Evolutionary conservation across 2,797 vertebrate genomes (phyloP).

Genomic region (Acanthopagrus latus): DNA sequence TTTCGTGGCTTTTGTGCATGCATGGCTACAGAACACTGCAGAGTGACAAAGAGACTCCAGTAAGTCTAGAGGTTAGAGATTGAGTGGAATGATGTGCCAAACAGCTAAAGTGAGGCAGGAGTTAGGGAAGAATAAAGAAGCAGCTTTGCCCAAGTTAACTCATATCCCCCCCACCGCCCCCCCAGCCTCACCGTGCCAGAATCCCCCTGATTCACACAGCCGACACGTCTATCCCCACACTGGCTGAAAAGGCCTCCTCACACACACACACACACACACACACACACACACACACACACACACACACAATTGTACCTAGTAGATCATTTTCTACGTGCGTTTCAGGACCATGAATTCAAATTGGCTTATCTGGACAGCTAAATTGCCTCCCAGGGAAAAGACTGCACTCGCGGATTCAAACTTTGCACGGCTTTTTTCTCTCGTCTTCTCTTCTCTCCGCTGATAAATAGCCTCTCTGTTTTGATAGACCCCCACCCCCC

Average conservation of each 20-base stretch:
- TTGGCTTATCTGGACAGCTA: slow-evolving; percentile 80
- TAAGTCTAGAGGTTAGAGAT: slow-evolving; percentile 81
- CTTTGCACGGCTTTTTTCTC: slow-evolving; percentile 60
- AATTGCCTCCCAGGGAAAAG: slow-evolving; percentile 76
- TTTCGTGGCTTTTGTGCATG: slow-evolving; percentile 62
- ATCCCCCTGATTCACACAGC: slow-evolving; percentile 80
- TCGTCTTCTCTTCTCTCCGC: slow-evolving; percentile 59
- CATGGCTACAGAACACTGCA: slow-evolving; percentile 66
- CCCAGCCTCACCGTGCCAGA: slow-evolving; percentile 62
- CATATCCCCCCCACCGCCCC: slow-evolving; percentile 47
- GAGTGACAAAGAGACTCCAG: slow-evolving; percentile 80
- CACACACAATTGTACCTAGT: slow-evolving; percentile 54
- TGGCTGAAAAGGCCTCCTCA: slow-evolving; percentile 62
- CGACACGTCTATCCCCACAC: slow-evolving; percentile 63
- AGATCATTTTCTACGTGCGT: slow-evolving; percentile 68
- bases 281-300: too few relatives aligned
- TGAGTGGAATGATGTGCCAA: slow-evolving; percentile 75
- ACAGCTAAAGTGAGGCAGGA: slow-evolving; percentile 72
- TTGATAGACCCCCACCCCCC: slow-evolving; percentile 62
- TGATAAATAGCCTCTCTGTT: slow-evolving; percentile 83
- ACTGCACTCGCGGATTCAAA: slow-evolving; percentile 70
- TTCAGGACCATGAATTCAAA: slow-evolving; percentile 70
- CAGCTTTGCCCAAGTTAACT: slow-evolving; percentile 71
- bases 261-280: slow-evolving; percentile 32
- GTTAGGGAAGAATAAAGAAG: slow-evolving; percentile 64